Evolutionary conservation across 2,888 invertebrate species (phyloP).

Genomic region (Disparrhopalites patrizii): DNA sequence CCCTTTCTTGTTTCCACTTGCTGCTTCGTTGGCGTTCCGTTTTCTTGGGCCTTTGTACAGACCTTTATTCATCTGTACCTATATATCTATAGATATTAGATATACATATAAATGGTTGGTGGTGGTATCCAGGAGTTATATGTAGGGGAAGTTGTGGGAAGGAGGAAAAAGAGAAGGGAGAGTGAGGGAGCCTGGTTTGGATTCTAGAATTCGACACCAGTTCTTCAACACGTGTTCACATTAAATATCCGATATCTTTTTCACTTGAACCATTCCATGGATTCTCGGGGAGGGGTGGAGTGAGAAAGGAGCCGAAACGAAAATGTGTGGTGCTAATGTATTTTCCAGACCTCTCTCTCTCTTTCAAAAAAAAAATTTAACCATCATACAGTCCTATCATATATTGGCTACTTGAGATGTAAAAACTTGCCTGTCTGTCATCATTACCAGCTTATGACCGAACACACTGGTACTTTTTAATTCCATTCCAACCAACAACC

Average conservation of each 20-base stretch:
- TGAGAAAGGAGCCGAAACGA: slow-evolving; percentile 20
- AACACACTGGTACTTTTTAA: slow-evolving; percentile 16
- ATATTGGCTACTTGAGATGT: slow-evolving; percentile 25
- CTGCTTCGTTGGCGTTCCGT: slow-evolving; percentile 21
- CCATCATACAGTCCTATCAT: slow-evolving; percentile 14
- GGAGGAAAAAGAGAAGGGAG: too few species aligned
- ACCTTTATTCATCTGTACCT: not conserved
- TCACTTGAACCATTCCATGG: slow-evolving; percentile 19
- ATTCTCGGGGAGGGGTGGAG: slow-evolving; percentile 20
- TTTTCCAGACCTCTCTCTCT: slow-evolving; percentile 27
- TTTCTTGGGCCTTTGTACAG: not conserved
- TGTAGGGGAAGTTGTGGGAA: not conserved
- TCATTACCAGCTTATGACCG: slow-evolving; percentile 19
- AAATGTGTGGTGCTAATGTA: slow-evolving; percentile 25
- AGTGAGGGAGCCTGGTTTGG: not conserved
- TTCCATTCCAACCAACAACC: not conserved
- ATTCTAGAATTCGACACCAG: slow-evolving; percentile 27
- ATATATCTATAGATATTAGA: too few species aligned
- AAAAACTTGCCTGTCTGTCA: slow-evolving; percentile 23
- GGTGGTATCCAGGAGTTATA: too few species aligned
- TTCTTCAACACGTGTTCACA: slow-evolving; percentile 33
- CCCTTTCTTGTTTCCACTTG: slow-evolving; percentile 23
- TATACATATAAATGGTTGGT: too few species aligned
- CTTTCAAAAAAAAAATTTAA: too few species aligned
- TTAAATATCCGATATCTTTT: slow-evolving; percentile 24